Base-by-base conservation (phyloP, 2,797 vertebrate species). In the Dipus sagitta region DNA sequence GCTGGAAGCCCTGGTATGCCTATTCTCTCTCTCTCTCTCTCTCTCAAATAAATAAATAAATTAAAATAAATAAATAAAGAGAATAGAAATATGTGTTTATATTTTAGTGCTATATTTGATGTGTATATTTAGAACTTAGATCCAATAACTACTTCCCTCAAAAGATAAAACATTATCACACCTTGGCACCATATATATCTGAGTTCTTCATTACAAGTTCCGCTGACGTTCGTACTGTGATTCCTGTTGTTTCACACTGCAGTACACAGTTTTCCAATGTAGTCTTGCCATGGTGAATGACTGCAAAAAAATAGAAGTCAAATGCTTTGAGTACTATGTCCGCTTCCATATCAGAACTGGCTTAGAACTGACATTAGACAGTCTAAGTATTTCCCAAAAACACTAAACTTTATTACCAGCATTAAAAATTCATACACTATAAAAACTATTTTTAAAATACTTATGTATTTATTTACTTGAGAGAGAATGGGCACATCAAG, bases 131-230 rank as follows among this genome's bases (percentile, higher is more conserved):
- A 70, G 60, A 91, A 70, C 32, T 64, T 67, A 86, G 77, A 71
- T 32, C 15, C 38, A 64, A 77, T 34, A 82, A 68, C 24, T 76
- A 34, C 15, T 68, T 91, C 8, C 62, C 30, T 28, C 2, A 32
- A 75, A 90, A 83, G 58, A 30, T 21, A 54, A 52, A 60, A 79
- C 54, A 71, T 54, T 5, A 71, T 54, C 82, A 88, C 96, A 99
- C 99, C 99, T 99, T 99, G 62, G 99, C 99, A 87, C 99, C 99
- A 32, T 99, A 99, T 64, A 99, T 98, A 97, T 99, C 99, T 10
- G 99, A 99, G 96, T 99, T 99, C 87, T 98, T 99, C 99, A 99
- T 99, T 84, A 98, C 86, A 20, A 99, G 98, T 38, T 99, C 98
- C 71, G 99, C 99, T 1, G 99, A 98, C 0, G 98, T 99, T 75